These are phyloP conservation scores for Sebastes nivosus DNA, from an alignment of 2,797 vertebrate genomes.

Conservation along the genomic window DNA sequence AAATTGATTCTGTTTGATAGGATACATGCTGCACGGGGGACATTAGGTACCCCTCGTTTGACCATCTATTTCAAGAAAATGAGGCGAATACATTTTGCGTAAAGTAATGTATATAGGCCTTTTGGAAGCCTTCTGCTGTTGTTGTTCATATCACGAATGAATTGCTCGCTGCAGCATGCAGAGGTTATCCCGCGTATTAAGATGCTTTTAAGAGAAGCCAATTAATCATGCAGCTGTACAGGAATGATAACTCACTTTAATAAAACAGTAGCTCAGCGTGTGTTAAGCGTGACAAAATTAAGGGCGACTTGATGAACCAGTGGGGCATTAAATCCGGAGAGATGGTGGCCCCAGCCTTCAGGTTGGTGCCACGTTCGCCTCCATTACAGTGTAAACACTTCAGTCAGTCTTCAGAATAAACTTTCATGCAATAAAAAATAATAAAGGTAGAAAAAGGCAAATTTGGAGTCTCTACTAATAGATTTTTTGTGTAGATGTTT, in stretches of 20 bases:
- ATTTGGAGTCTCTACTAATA: background rate
- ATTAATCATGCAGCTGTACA: slow-evolving; percentile 43
- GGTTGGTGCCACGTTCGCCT: background rate
- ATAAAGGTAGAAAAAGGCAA: background rate
- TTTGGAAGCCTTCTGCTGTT: slow-evolving; percentile 43
- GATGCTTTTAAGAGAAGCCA: slow-evolving; percentile 27
- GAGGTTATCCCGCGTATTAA: slow-evolving; percentile 7
- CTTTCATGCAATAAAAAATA: background rate
- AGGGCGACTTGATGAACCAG: slow-evolving; percentile 13
- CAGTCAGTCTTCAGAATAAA: background rate
- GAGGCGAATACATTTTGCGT: slow-evolving; percentile 76
- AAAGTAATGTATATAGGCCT: slow-evolving; percentile 61
- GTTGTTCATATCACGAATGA: slow-evolving; percentile 41
- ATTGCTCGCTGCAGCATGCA: slow-evolving; percentile 35
- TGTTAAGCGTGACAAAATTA: slow-evolving; percentile 37
- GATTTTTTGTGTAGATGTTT: background rate
- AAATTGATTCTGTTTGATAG: slow-evolving; percentile 81
- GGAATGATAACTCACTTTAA: slow-evolving; percentile 31
- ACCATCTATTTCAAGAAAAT: slow-evolving; percentile 77
- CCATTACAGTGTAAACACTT: background rate
- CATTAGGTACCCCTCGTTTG: slow-evolving; percentile 79
- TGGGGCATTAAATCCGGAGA: background rate
- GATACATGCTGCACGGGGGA: slow-evolving; percentile 70
- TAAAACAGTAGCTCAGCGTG: slow-evolving; percentile 20
- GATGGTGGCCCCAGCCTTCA: background rate